Evolutionary conservation across 2,113 vertebrate genomes (phyloP), one percentile per base, ranked within the genome.

Genomic region (Ailurus styani): DNA sequence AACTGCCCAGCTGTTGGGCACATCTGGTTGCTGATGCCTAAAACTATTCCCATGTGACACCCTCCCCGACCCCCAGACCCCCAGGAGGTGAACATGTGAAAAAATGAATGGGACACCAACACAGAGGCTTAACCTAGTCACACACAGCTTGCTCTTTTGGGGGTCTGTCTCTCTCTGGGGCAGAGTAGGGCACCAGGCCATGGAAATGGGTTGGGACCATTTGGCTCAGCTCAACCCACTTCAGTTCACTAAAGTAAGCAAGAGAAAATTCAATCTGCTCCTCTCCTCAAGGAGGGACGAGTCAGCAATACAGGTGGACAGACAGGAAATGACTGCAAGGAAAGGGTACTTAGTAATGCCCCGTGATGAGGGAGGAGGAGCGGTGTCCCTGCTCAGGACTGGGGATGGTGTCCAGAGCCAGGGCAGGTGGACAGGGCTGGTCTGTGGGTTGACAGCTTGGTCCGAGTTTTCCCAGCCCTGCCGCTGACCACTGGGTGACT

Each of bases 21-120:
- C 21, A 6, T 27, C 15, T 18, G 60, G 6, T 54, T 75, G 52
- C 12, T 34, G 4, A 34, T 60, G 77, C 31, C 11, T 52, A 31
- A 37, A 3, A 45, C 12, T 52, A 6, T 55, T 54, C n/a, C 62
- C 42, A 73, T 0, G 0, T 18, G 12, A 42, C 21, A n/a, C 3
- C 85, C 55, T 57, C 21, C 34, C 23, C 4, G 27, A 29, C 0
- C 0, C 6, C 45, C 9, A 29, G 60, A 2, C 3, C 6, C 1
- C 60, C 18, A 0, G 87, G 45, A 66, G 13, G 25, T 55, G n/a
- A 84, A 47, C 40, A 7, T 27, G 47, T 11, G 40, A 4, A 78
- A 34, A 64, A 37, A 31, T 64, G 66, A 88, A 66, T 29, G 37
- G 13, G 13, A 70, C 31, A 20, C 23, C 8, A 70, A 52, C 60